Evolutionary conservation across 2,888 invertebrate species (phyloP), one percentile per base, ranked within the genome.

Genomic region (Epistrophella euchroma): DNA sequence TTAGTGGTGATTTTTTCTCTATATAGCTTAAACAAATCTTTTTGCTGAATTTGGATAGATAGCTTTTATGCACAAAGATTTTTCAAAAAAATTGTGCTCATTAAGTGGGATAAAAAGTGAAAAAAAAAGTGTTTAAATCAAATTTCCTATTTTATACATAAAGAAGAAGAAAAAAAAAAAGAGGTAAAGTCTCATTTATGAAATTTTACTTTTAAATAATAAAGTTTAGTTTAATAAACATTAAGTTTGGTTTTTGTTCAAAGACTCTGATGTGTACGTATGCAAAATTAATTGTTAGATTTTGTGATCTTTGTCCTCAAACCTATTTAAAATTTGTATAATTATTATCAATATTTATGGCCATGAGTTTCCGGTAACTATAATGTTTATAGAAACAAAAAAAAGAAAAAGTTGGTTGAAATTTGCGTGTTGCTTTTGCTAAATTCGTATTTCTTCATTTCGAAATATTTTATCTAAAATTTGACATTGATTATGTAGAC

Each of bases 361-460:
- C 66, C 43, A 64, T 64, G 45, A 45, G 64, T 28, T 45, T 45
- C n/a, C 45, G 64, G 28, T 62, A 37, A 37, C 2, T n/a, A 35
- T 32, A 6, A 6, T 11, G 0, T 13, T 13, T 37, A 37, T 2
- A 11, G 3, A 37, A 11, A 4, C 15, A 15, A 15, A 40, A 5
- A 15, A 13, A 40, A 40, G 5, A 37, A 40, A 37, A 37, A n/a
- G n/a, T n/a, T 37, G 13, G 13, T 37, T 4, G 15, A 40, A 40
- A 15, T 15, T 60, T 62, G 62, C 43, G 25, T n/a, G 43, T 5
- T 62, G 6, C 5, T 25, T 40, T 58, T 58, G 25, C 25, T 25
- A 50, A 25, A 6, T 25, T 40, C n/a, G 5, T 62, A 25, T 62
- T 62, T 37, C n/a, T 10, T n/a, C n/a, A 10, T 50, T 50, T 50